Evolutionary conservation across 92 coral and sea anemone genomes (phyloP), one percentile per base, ranked within the genome.

Genomic region (Heteractis magnifica): DNA sequence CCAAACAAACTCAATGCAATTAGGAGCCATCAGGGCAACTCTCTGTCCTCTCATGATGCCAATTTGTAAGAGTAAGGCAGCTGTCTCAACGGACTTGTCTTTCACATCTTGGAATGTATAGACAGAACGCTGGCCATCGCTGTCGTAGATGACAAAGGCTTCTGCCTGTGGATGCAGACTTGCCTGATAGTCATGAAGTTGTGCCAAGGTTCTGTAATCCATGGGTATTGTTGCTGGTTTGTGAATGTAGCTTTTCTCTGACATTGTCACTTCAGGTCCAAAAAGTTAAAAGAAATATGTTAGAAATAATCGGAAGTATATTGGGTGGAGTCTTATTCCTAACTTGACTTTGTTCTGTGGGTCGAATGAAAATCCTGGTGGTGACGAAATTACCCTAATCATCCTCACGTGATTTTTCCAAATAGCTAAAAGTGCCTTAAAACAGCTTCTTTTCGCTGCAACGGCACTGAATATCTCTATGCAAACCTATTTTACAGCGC

Each of bases 121-220:
- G 72, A 65, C 15, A 51, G 64, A 58, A 6, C 82, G 48, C 11
- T 58, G 21, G 6, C 82, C 26, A 19, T 8, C 20, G 18, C 19
- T 71, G 72, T 79, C 72, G 56, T 79, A 79, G 23, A 79, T 20
- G 41, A 79, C 82, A 16, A 79, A 56, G 6, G 82, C 82, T 52
- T 79, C 82, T 15, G 60, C 65, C 1, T 56, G 49, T 6, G 82
- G 82, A 16, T 52, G 71, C 5, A 56, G 21, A 21, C 52, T 11
- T 4, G 71, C 52, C 26, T 71, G 82, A 10, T 23, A 48, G 50
- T 79, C 82, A 14, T 56, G 82, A 52, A 80, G 55, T 13, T 68
- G 59, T 10, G 56, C 71, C 21, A 80, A 49, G 13, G 60, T 80
- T 65, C 72, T 34, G 77, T 65, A 20, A 8, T 80, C 75, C 14